Evolutionary conservation across 1,140 invertebrate species (phyloP).

Genomic region (Papilio xuthus): DNA sequence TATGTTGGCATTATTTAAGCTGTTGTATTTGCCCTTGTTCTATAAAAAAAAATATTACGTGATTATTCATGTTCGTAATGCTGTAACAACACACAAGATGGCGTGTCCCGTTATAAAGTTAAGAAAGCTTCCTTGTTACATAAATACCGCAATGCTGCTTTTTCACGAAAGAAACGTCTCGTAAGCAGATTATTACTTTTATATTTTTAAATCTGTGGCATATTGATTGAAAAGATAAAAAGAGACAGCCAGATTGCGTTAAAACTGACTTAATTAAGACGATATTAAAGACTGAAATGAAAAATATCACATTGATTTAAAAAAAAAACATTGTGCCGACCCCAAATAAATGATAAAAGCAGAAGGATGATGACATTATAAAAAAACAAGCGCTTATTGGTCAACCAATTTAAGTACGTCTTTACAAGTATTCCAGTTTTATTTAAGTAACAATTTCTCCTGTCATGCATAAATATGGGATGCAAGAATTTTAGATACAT

Average conservation of each 20-base stretch:
- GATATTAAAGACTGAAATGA: no score
- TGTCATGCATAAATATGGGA: background rate
- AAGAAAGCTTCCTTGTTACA: constrained; percentile 12
- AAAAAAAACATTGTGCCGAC: no score
- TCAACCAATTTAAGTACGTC: no score
- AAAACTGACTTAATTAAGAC: no score
- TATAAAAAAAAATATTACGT: background rate
- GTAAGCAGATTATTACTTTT: background rate
- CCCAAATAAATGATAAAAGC: no score
- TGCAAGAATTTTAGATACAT: background rate
- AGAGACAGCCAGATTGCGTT: background rate
- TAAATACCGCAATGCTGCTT: constrained; percentile 1
- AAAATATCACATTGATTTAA: no score
- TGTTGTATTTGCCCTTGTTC: background rate
- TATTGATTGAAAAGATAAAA: background rate
- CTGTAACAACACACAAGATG: constrained; percentile 1
- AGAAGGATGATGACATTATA: no score
- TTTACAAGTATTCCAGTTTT: no score
- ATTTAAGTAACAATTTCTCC: no score
- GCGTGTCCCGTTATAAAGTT: constrained; percentile 14
- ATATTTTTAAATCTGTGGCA: background rate
- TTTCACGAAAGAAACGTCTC: background rate
- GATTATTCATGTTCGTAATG: background rate
- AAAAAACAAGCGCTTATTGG: no score
- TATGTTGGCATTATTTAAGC: background rate